Base-by-base conservation (phyloP, 2,888 invertebrate species). In the Diarsia rubi region DNA sequence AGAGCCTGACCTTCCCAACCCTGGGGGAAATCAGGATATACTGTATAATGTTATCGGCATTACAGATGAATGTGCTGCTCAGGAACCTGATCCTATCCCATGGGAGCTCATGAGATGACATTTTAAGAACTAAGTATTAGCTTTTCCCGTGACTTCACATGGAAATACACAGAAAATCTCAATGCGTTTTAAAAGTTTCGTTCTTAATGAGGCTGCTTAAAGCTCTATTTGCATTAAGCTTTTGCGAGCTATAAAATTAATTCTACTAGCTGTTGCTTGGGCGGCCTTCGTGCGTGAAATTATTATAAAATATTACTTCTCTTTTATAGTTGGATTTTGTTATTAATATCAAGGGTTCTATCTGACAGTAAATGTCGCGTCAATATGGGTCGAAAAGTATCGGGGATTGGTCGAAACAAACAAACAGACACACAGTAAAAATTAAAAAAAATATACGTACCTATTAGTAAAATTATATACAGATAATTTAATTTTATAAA, bases 1-100 rank as follows among this genome's bases (percentile, higher is more conserved):
- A 3, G 12, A 21, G 24, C 45, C 37, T 76, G 78, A 79, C 83
- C 78, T 82, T 57, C 49, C 69, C 78, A 67, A 69, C 49, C 82
- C 45, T 42, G 45, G 44, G 82, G 69, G 79, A 79, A 79, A 79
- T 79, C 79, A 82, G 79, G 63, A 69, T 77, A 12, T 52, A 59
- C 49, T 44, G 78, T 19, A 57, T 81, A 79, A 76, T 79, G 69
- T 77, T 77, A 79, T 79, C 78, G n/a, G 62, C 6, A 66, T 49
- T 60, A 24, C 65, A 47, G 69, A 82, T 59, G 62, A 67, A 77
- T 77, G 63, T 67, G 45, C 52, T 62, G 64, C 21, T 49, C 62
- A 31, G 66, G 49, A 59, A 64, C 45, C 21, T 69, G 66, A 65
- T 82, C n/a, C 45, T 31, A 65, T 81, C 79, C 82, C 52, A 60